Evolutionary conservation across 2,888 invertebrate genomes (phyloP).

Genomic region (Agrotis puta): DNA sequence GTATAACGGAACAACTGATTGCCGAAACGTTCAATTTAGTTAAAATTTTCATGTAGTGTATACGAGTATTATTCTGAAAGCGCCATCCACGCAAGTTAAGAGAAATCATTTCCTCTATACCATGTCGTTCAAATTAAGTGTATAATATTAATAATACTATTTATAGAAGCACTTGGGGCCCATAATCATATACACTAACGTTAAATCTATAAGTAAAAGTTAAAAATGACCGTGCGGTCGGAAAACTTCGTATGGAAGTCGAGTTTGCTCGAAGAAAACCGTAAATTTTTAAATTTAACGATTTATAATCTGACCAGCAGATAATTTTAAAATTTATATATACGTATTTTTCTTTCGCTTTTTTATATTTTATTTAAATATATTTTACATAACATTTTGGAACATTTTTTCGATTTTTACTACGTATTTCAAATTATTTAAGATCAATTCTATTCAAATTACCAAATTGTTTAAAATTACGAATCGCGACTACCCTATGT

Average conservation of each 20-base stretch:
- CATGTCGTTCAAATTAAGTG: conserved; percentile 40
- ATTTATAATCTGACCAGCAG: conserved; percentile 82
- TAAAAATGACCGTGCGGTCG: conserved; percentile 76
- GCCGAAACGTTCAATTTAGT: too few species aligned
- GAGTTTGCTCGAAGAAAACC: conserved; percentile 70
- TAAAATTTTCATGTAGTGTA: too few species aligned
- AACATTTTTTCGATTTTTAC: conserved; percentile 38
- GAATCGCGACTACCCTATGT: conserved; percentile 52
- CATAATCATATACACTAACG: conserved; percentile 68
- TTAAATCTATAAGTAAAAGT: conserved; percentile 63
- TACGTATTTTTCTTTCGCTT: conserved; percentile 51
- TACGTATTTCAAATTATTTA: conserved; percentile 49
- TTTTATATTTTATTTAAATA: conserved; percentile 46
- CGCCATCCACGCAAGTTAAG: too few species aligned
- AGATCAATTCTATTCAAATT: conserved; percentile 56
- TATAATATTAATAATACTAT: conserved; percentile 66
- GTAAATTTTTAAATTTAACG: conserved; percentile 51
- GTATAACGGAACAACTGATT: too few species aligned
- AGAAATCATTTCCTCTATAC: conserved; percentile 33
- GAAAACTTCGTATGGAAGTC: conserved; percentile 77
- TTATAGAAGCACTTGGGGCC: conserved; percentile 75
- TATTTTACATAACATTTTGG: conserved; percentile 39
- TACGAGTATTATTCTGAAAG: background rate
- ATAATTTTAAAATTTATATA: conserved; percentile 65
- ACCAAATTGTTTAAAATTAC: conserved; percentile 38